These are phyloP conservation scores for Phalera bucephala DNA, from an alignment of 2,888 invertebrate species.

Conservation along the genomic window DNA sequence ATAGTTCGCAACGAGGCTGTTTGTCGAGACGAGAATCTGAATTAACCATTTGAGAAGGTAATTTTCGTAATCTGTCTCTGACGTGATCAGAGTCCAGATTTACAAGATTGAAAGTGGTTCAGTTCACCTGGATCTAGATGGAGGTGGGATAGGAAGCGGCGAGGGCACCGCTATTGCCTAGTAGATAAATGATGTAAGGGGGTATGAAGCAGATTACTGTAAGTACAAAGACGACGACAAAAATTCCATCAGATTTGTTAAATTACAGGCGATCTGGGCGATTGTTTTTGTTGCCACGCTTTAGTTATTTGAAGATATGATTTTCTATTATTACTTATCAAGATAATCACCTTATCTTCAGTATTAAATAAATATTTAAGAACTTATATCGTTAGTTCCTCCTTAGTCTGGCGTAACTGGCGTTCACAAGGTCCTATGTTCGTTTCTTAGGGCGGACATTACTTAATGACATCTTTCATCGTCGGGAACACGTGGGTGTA, in stretches of 20 bases:
- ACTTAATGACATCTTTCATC: too few relatives aligned
- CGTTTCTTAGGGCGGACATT: too few relatives aligned
- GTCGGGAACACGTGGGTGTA: too few relatives aligned
- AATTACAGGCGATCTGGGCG: too few relatives aligned
- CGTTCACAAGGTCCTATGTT: too few relatives aligned
- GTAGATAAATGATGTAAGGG: constrained; percentile 16
- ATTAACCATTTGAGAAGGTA: neutral
- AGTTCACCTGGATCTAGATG: constrained; percentile 18
- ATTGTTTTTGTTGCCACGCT: too few relatives aligned
- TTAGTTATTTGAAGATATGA: too few relatives aligned
- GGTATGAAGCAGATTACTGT: constrained; percentile 6
- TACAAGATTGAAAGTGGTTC: constrained; percentile 20
- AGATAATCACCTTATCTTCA: too few relatives aligned
- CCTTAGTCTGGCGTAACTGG: too few relatives aligned
- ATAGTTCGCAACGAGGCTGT: neutral
- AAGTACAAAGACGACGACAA: constrained; percentile 1
- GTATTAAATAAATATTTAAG: too few relatives aligned
- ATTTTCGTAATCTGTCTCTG: neutral
- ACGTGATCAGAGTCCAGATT: neutral
- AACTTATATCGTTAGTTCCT: too few relatives aligned
- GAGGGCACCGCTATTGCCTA: constrained; percentile 8
- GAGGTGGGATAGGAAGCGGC: constrained; percentile 18
- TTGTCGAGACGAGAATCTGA: neutral
- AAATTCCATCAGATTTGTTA: neutral
- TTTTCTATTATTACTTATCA: too few relatives aligned